Percentiles rank a stretch among this genome's conserved stretches.
phyloP scores from a whole-genome alignment of 2,797 vertebrate genomes.

The Chromobotia macracanthus region DNA sequence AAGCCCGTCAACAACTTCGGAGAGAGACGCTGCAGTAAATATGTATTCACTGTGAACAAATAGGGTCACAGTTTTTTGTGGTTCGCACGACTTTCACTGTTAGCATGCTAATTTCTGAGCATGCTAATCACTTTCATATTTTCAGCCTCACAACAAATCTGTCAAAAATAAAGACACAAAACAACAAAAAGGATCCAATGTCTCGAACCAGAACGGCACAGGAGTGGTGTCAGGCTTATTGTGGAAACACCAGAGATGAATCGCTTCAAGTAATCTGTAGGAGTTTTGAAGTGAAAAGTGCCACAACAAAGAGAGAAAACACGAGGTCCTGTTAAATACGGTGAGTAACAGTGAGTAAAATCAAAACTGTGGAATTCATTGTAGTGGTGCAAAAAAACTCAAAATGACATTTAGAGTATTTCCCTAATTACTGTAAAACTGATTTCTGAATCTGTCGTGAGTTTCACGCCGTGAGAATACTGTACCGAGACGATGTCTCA shows the following conservation, averaged over 20 bases:
- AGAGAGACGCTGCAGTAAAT: not conserved
- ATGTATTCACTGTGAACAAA: not conserved
- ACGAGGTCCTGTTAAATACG: constrained; percentile 47
- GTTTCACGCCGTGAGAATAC: constrained; percentile 56
- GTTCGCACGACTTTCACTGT: constrained; percentile 12
- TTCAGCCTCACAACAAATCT: not conserved
- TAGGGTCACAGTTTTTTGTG: not conserved
- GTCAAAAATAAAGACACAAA: not conserved
- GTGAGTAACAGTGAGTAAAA: constrained; percentile 49
- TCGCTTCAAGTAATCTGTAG: constrained; percentile 83
- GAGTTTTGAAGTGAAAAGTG: constrained; percentile 81
- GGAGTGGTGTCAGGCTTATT: constrained; percentile 30
- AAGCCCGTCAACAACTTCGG: not conserved
- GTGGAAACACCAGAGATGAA: constrained; percentile 54
- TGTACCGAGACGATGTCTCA: constrained; percentile 7
- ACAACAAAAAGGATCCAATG: not conserved
- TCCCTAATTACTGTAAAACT: constrained; percentile 61
- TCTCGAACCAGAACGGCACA: not conserved
- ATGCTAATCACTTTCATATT: not conserved
- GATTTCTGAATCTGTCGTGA: constrained; percentile 37
- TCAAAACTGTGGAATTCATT: constrained; percentile 51
- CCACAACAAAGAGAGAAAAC: constrained; percentile 76
- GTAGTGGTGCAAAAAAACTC: constrained; percentile 55
- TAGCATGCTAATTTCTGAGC: constrained; percentile 2
- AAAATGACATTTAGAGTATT: constrained; percentile 56